Base-by-base conservation (phyloP, 37 sponge, comb jelly and placozoan genomes). In the Tethya wilhelma region DNA sequence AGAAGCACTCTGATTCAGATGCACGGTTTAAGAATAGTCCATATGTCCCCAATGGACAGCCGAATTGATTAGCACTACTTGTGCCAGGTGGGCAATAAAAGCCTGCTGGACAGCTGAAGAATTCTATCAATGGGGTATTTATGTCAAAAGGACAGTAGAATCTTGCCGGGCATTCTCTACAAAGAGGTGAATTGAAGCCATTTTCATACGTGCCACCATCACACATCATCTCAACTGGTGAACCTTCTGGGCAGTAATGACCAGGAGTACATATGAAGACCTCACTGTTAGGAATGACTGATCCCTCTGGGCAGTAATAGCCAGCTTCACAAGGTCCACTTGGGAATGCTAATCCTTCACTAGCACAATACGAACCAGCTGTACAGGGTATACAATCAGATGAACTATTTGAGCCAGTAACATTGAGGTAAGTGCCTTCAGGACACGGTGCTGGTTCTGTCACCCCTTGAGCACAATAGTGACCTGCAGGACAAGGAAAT, bases 401-500 rank as follows among this genome's bases (percentile, higher is more conserved):
- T 11, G 40, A 38, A 6, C 9, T 67, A 17, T 9, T 8, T 37
- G 69, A 30, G 12, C 69, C 69, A 38, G 38, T 38, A 67, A n/a
- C 11, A 67, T 38, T 38, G 12, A 67, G 41, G 23, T 67, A 67
- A 8, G 69, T 67, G 23, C 69, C 69, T 38, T 9, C 40, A n/a
- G 69, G 41, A 36, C 69, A 67, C 4, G 9, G 9, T 9, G 69
- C 40, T 33, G 69, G 41, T 37, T 67, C 40, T 9, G 40, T 67
- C 19, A 67, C 40, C 19, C 69, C 69, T 8, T 9, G 14, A n/a
- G 6, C 69, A 67, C 69, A 67, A 67, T 67, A 67, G 9, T 67
- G 69, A 11, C 69, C 69, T n/a, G 40, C 6, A 8, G 69, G 69
- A 67, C 69, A 67, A 36, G 69, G 69, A 67, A n/a, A 67, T 17